Base-by-base conservation (phyloP, 2,797 vertebrate species). In the Etheostoma perlongum region DNA sequence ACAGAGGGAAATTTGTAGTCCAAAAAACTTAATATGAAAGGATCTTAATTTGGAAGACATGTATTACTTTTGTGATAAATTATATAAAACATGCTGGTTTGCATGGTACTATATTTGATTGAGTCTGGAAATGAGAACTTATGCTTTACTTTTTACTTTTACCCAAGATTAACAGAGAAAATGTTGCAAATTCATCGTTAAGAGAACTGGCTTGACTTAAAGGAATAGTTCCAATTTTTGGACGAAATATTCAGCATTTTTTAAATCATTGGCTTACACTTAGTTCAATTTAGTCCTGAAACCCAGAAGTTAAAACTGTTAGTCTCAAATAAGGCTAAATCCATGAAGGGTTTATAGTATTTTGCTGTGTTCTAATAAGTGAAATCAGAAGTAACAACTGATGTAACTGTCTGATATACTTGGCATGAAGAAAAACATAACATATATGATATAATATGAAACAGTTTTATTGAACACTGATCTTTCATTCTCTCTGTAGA, bases 381-480 rank as follows among this genome's bases (percentile, higher is more conserved):
- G 5, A 16, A 27, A 7, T 52, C 30, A 4, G 13, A 44, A 44
- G 13, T 54, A 40, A 40, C 36, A 40, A 12, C 10, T 40, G 36
- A 10, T 40, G 10, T 2, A 53, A 64, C 53, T 5, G 1, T 33
- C 15, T 36, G 9, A 25, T 0, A 27, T 19, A 52, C 0, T 13
- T 19, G 4, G 3, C n/a, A 5, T 15, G 40, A 40, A 72, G 44
- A 67, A n/a, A 12, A 3, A 40, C 36, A 40, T 12, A 12, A 11
- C 11, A 40, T 40, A 36, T 36, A 12, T 11, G 36, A 40, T 40
- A 40, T 76, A 25, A 25, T 88, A 82, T 80, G 33, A 85, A 87
- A 90, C 14, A 0, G 1, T 78, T 89, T 90, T 85, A 92, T 84
- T 88, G 23, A 66, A 83, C 49, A 70, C 25, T 4, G 21, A 79